Evolutionary conservation across 2,113 vertebrate species (phyloP), one percentile per base, ranked within the genome.

Genomic region (Pomatorhinus ruficollis): DNA sequence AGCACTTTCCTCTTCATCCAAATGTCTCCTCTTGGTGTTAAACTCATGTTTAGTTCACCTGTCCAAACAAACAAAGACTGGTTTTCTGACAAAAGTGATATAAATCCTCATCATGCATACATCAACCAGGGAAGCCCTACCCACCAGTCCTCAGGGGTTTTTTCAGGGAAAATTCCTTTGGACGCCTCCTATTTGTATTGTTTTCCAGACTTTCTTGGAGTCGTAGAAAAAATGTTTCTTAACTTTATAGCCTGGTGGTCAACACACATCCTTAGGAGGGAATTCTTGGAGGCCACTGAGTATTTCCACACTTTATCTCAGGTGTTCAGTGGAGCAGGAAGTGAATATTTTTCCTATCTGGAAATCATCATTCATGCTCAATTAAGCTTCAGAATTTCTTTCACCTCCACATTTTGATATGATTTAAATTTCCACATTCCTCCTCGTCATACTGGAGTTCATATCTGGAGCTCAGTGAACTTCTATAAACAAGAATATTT

Each of bases 401-500:
- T 70, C 49, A 37, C 17, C 35, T 10, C 19, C 12, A 31, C 16
- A 42, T 74, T 6, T 87, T 52, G 16, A n/a, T 37, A 21, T 18
- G 7, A 79, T 83, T 71, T 71, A 9, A 52, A 83, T 80, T 64
- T 50, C 25, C 23, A 5, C 3, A 2, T 56, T 90, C 25, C 18
- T 83, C 20, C 12, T 20, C 35, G 6, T 45, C 0, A 0, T 35
- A 5, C 15, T n/a, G 33, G 12, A 45, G 9, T 6, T 37, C 18
- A 5, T 33, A 33, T 5, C 30, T 68, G 16, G 27, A 72, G 10
- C 24, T 84, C 5, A 6, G 1, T n/a, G 64, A 8, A 15, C 5
- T 16, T 28, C 44, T 18, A 4, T 31, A 59, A 78, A 66, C 10
- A 31, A 31, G 37, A 30, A n/a, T 49, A 49, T 56, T n/a, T 76